Percentiles rank a stretch among this genome's conserved stretches.
Evolutionary conservation across 2,797 vertebrate species (phyloP).

Genomic region (Euthynnus affinis): DNA sequence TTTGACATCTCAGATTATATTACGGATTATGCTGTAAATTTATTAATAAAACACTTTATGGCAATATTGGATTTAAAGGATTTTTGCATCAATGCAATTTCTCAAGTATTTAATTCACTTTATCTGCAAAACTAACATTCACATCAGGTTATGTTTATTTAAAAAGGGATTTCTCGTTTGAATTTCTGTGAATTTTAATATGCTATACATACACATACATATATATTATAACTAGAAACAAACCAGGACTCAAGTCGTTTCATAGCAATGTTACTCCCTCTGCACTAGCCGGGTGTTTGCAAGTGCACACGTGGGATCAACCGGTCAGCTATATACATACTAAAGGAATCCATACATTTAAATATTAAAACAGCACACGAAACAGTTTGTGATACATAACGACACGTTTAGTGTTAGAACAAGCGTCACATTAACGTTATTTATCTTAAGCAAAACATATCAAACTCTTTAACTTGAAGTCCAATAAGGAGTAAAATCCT

Average conservation of each 20-base stretch:
- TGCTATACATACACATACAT: too few relatives aligned
- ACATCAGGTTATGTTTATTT: background rate
- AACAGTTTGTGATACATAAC: background rate
- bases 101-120: background rate
- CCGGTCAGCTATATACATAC: background rate
- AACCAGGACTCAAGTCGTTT: background rate
- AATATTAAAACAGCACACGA: background rate
- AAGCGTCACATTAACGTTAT: too few relatives aligned
- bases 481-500: accelerated
- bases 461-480: too few relatives aligned
- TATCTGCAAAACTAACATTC: background rate
- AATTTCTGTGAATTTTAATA: background rate
- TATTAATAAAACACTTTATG: background rate
- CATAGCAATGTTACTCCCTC: too few relatives aligned
- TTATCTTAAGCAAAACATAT: too few relatives aligned
- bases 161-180: background rate
- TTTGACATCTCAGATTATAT: background rate
- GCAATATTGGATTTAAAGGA: background rate
- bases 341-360: background rate
- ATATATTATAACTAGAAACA: background rate
- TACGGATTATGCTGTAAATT: background rate
- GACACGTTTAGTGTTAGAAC: background rate
- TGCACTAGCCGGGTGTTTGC: background rate
- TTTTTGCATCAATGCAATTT: background rate
- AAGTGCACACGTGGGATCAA: conserved; percentile 4